Percentiles rank a stretch among this genome's conserved stretches.
phyloP scores from a whole-genome alignment of 1,140 invertebrate species.

The Anastrepha obliqua region DNA sequence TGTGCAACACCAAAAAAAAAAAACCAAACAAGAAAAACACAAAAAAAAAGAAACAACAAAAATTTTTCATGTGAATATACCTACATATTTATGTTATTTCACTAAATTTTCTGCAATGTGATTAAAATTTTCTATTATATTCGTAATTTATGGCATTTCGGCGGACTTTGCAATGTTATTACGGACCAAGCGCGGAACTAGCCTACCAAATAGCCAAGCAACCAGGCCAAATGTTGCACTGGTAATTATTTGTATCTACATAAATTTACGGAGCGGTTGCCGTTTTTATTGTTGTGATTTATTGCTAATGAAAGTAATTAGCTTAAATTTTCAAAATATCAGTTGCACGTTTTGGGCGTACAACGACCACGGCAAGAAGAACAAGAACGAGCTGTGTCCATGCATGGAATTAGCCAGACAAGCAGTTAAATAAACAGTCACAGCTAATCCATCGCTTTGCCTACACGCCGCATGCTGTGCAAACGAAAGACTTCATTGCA shows the following conservation, averaged over 20 bases:
- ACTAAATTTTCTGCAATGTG: not conserved
- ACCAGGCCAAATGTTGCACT: not conserved
- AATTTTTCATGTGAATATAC: not conserved
- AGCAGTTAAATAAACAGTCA: not conserved
- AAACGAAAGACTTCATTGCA: not conserved
- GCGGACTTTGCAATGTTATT: not conserved
- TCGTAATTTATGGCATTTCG: conserved; percentile 36
- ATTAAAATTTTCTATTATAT: conserved; percentile 38
- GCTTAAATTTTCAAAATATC: conserved; percentile 48
- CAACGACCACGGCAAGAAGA: not conserved
- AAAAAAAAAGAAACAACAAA: too few species aligned
- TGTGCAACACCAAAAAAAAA: not conserved
- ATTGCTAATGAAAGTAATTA: conserved; percentile 51
- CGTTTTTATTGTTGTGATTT: conserved; percentile 42
- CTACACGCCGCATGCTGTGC: not conserved
- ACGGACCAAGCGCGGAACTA: not conserved
- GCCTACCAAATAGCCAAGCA: not conserved
- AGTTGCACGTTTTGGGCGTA: conserved; percentile 38
- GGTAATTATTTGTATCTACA: conserved; percentile 10
- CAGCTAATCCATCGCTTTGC: conserved; percentile 1
- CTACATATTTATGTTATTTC: not conserved
- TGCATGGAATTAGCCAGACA: conserved; percentile 4
- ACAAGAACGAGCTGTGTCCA: not conserved
- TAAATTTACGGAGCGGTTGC: not conserved
- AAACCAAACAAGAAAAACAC: too few species aligned